phyloP scores from a whole-genome alignment of 2,888 invertebrate species.

The Athrips mouffetella region DNA sequence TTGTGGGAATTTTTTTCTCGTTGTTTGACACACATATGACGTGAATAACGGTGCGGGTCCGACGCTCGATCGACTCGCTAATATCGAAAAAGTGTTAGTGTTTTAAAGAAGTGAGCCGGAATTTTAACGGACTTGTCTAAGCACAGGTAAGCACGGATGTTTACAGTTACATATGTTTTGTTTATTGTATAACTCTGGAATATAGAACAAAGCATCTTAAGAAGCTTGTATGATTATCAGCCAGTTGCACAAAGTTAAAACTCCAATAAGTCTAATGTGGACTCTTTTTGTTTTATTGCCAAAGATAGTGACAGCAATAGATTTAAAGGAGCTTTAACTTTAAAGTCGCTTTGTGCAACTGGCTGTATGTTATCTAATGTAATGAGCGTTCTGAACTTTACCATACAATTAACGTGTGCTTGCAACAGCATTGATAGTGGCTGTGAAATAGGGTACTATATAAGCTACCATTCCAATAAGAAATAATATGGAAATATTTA shows the following conservation, averaged over 20 bases:
- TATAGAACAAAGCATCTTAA: conserved; percentile 48
- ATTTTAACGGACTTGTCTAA: conserved; percentile 75
- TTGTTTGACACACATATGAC: conserved; percentile 72
- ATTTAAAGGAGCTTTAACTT: no score
- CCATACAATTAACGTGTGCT: no score
- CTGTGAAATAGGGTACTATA: no score
- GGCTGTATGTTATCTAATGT: no score
- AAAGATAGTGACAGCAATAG: no score
- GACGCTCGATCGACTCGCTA: conserved; percentile 70
- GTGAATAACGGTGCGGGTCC: conserved; percentile 72
- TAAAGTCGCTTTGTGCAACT: no score
- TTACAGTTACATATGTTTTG: conserved; percentile 76
- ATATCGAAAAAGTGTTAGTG: conserved; percentile 72
- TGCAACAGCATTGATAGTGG: no score
- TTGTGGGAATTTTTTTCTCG: conserved; percentile 60
- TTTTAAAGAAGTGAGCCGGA: conserved; percentile 66
- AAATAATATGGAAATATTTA: no score
- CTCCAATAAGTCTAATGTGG: background rate
- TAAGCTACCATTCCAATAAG: no score
- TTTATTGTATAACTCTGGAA: conserved; percentile 62
- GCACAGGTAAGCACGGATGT: conserved; percentile 71
- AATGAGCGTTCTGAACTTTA: no score
- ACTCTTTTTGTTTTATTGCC: no score
- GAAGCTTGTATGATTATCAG: conserved; percentile 34
- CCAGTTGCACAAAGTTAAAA: conserved; percentile 14